Conservation (phyloP, 1,140 invertebrate genomes). For the Bombus picipes region DNA sequence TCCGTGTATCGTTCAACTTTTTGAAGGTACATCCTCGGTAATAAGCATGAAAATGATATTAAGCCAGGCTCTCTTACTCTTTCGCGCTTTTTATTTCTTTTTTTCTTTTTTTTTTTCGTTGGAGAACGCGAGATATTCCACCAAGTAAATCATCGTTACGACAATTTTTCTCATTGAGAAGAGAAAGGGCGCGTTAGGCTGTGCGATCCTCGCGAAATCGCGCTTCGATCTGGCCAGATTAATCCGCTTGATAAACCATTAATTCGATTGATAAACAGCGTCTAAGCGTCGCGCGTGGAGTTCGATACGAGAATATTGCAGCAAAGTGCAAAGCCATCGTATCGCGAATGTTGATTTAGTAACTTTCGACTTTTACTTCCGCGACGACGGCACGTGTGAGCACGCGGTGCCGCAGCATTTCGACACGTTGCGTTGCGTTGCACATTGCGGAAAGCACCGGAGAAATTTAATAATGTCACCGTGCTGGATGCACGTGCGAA, state of each 20-base stretch:
- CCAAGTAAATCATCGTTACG: too few relatives aligned
- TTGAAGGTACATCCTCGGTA: not conserved
- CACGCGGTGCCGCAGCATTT: not conserved
- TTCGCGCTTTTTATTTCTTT: not conserved
- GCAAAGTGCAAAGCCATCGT: not conserved
- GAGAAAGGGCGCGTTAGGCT: not conserved
- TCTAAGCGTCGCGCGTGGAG: too few relatives aligned
- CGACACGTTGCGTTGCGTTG: slow-evolving; percentile 9
- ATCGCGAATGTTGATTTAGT: not conserved
- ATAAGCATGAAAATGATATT: not conserved
- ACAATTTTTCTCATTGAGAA: not conserved
- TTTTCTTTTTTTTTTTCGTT: too few relatives aligned
- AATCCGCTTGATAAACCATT: not conserved
- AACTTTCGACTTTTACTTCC: not conserved
- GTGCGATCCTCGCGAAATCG: not conserved
- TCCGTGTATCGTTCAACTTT: not conserved
- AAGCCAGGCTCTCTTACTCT: not conserved
- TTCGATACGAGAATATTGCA: not conserved
- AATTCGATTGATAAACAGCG: too few relatives aligned
- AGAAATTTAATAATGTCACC: slow-evolving; percentile 36
- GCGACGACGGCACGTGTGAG: not conserved
- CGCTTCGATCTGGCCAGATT: too few relatives aligned
- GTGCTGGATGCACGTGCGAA: slow-evolving; percentile 12
- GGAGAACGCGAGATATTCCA: not conserved
- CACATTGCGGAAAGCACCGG: not conserved